Percentiles rank a stretch among this genome's conserved stretches.
Evolutionary conservation across 2,113 vertebrate species (phyloP).

Genomic region (Rousettus leschenaultii): DNA sequence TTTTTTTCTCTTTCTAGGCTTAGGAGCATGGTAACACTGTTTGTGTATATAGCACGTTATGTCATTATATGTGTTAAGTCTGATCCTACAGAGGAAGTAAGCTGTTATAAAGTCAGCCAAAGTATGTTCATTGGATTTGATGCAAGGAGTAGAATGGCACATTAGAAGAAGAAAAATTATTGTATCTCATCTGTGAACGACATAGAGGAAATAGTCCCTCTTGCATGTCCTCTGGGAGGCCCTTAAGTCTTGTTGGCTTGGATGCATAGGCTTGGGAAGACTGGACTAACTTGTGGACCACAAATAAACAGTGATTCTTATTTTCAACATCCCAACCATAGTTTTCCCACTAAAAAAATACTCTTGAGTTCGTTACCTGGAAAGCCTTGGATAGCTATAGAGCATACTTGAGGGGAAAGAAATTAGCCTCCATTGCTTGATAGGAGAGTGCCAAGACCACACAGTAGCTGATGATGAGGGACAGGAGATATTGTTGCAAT

Average conservation of each 20-base stretch:
- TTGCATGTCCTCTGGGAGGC: background rate
- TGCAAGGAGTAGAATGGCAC: background rate
- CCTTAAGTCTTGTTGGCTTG: background rate
- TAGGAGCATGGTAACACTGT: background rate
- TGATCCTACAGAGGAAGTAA: conserved; percentile 14
- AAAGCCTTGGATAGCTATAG: background rate
- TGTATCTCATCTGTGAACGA: background rate
- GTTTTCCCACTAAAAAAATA: background rate
- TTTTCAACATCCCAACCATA: background rate
- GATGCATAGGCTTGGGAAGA: background rate
- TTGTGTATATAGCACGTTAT: conserved; percentile 33
- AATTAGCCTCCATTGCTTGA: background rate
- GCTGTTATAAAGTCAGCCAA: background rate
- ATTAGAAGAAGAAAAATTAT: background rate
- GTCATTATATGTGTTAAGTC: conserved; percentile 24
- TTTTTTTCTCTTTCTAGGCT: background rate
- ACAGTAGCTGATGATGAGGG: background rate
- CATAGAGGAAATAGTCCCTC: background rate
- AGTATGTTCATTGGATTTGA: background rate
- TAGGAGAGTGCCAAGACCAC: background rate
- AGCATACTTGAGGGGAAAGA: too few species aligned
- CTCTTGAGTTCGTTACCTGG: background rate
- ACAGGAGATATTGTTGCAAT: background rate
- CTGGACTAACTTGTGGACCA: background rate
- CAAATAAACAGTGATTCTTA: background rate